Conservation (phyloP, 2,797 vertebrate species). For the Crossoptilon crossoptilon region DNA sequence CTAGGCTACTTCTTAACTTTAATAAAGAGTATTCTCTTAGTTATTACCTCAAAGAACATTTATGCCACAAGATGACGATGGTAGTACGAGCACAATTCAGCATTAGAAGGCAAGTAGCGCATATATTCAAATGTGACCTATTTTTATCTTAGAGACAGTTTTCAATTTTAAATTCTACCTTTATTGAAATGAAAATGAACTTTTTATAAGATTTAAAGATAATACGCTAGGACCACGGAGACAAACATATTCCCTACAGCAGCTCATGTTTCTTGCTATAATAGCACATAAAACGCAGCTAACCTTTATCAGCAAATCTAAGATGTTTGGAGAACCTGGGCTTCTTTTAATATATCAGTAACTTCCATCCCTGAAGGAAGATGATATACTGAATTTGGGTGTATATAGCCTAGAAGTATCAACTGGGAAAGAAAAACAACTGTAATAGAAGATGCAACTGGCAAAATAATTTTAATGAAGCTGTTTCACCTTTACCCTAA, state of each 20-base stretch:
- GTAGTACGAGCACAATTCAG: slow-evolving; percentile 22
- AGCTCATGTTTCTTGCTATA: background rate
- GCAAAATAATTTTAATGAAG: slow-evolving; percentile 48
- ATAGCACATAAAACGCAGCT: background rate
- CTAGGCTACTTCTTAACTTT: background rate
- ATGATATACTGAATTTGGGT: background rate
- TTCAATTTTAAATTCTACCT: slow-evolving; percentile 40
- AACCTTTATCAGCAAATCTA: slow-evolving; percentile 4
- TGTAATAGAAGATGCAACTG: background rate
- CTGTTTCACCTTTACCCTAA: slow-evolving; percentile 51
- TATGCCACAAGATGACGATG: background rate
- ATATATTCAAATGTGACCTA: slow-evolving; percentile 63
- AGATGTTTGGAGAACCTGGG: background rate
- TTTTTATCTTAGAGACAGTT: slow-evolving; percentile 56
- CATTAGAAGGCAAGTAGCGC: background rate
- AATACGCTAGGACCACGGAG: background rate
- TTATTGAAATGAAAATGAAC: slow-evolving; percentile 38
- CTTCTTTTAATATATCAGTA: background rate
- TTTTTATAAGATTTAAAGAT: slow-evolving; percentile 31
- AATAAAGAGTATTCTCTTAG: background rate
- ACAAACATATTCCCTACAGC: background rate
- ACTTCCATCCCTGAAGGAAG: background rate
- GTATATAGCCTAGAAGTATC: background rate
- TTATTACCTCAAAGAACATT: slow-evolving; percentile 40
- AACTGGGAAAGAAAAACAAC: background rate